Evolutionary conservation across 2,888 invertebrate species (phyloP).

Genomic region (Lepeophtheirus nordmannii): DNA sequence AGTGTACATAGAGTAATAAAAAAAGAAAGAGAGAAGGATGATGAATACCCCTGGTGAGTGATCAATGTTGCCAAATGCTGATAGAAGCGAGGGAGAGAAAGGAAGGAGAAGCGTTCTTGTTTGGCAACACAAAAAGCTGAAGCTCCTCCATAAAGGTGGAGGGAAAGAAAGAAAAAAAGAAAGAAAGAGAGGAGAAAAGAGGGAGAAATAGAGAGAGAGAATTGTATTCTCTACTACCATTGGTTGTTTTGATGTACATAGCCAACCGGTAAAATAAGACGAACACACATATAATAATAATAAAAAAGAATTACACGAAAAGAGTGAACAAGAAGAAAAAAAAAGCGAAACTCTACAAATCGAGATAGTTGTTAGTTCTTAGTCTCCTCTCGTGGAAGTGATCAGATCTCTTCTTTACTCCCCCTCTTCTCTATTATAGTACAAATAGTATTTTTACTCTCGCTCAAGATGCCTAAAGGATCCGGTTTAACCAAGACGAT

Average conservation of each 20-base stretch:
- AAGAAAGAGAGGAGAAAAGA: conserved; percentile 1
- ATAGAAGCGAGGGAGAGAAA: background rate
- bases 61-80: background rate
- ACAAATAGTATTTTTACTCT: background rate
- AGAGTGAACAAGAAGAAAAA: background rate
- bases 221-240: background rate
- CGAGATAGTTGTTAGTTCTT: conserved; percentile 5
- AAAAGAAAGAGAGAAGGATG: background rate
- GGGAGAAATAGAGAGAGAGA: conserved; percentile 17
- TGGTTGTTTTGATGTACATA: background rate
- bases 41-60: background rate
- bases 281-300: background rate
- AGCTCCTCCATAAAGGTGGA: background rate
- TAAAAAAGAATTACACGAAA: background rate
- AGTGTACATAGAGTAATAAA: too few species aligned
- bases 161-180: background rate
- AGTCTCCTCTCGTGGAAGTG: conserved; percentile 1
- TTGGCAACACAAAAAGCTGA: background rate
- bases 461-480: conserved; percentile 33
- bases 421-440: too few species aligned
- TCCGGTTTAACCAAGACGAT: conserved; percentile 70
- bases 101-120: background rate
- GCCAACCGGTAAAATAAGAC: background rate
- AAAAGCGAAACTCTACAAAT: background rate
- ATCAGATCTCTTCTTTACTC: background rate